Percentiles rank a stretch among this genome's conserved stretches.
Evolutionary conservation across 2,113 vertebrate genomes (phyloP).

Genomic region (Rhynchomys soricoides): DNA sequence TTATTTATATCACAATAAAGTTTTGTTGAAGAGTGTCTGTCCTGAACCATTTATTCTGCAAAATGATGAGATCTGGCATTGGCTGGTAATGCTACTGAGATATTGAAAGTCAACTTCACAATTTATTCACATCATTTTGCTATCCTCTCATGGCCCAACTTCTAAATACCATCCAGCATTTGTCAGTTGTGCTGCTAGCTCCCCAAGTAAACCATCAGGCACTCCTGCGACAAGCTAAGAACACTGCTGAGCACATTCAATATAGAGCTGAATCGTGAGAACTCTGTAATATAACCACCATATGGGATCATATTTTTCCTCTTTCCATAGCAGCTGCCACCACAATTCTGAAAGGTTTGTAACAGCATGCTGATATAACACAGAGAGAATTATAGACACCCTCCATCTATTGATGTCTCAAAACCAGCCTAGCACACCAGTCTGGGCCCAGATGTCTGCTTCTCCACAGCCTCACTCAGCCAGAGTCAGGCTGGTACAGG

Average conservation of each 20-base stretch:
- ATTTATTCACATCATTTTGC: not conserved
- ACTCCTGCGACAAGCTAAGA: not conserved
- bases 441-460: not conserved
- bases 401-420: not conserved
- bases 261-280: not conserved
- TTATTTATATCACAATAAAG: not conserved
- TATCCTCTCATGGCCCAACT: not conserved
- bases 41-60: not conserved
- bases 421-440: not conserved
- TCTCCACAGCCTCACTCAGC: not conserved
- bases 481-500: not conserved
- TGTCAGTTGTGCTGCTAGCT: not conserved
- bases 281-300: not conserved
- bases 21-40: not conserved
- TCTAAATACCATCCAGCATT: not conserved
- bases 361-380: not conserved
- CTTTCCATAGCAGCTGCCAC: not conserved
- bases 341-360: constrained; percentile 30
- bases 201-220: not conserved
- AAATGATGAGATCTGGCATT: not conserved
- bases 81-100: not conserved
- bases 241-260: not conserved
- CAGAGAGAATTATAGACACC: not conserved
- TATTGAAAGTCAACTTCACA: not conserved
- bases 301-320: not conserved